phyloP scores from a whole-genome alignment of 2,113 vertebrate species.

The Myrmecobius fasciatus region DNA sequence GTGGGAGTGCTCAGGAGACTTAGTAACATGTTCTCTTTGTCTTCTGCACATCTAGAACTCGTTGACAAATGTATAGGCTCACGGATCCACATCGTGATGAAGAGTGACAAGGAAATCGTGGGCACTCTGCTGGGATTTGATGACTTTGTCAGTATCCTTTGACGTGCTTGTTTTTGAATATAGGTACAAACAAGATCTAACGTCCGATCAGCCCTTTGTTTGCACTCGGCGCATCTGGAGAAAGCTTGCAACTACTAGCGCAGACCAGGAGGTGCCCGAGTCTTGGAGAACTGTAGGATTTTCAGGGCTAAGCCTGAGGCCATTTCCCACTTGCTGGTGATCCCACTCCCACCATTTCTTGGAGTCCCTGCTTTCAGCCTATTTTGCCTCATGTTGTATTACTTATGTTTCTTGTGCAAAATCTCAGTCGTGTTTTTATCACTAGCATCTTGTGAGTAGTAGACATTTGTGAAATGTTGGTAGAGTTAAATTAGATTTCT shows the following conservation, averaged over 20 bases:
- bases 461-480: background rate
- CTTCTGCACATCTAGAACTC: constrained; percentile 83
- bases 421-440: background rate
- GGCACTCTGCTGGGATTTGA: constrained; percentile 94
- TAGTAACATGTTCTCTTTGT: background rate
- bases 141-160: constrained; percentile 99
- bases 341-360: no score
- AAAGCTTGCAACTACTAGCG: no score
- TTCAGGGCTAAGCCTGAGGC: no score
- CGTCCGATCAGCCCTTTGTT: no score
- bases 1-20: no score
- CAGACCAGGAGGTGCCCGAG: no score
- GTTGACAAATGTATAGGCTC: constrained; percentile 96
- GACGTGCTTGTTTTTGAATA: background rate
- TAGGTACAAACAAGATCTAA: background rate
- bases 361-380: no score
- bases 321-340: no score
- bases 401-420: background rate
- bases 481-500: constrained; percentile 31
- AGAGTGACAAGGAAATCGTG: constrained; percentile 93
- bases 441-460: background rate
- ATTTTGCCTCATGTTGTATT: background rate
- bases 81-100: constrained; percentile 93
- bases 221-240: background rate
- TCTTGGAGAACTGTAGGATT: background rate